A percentile compares a stretch with the other conserved stretches of the same genome.
Conservation (phyloP, 1,140 invertebrate species). For the Trinorchestia longiramus region DNA sequence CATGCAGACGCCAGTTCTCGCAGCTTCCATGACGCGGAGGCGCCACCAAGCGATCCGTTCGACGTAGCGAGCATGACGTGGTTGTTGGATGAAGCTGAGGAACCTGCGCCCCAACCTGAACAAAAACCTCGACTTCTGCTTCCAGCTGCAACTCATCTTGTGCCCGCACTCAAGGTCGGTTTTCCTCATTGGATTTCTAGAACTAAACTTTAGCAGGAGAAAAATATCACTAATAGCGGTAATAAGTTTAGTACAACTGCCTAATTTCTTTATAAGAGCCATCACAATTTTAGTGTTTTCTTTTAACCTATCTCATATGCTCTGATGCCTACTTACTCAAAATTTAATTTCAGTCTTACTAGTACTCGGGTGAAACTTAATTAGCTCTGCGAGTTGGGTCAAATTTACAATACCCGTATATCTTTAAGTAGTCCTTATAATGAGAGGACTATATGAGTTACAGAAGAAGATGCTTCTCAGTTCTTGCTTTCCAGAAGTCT, state of each 20-base stretch:
- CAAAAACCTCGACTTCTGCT: constrained; percentile 26
- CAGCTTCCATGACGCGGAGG: not conserved
- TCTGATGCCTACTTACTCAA: not conserved
- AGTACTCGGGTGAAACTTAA: not conserved
- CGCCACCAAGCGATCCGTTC: not conserved
- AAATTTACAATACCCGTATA: not conserved
- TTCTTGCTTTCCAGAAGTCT: not conserved
- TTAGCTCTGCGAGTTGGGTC: not conserved
- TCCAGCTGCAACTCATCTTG: constrained; percentile 72
- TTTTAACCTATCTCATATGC: not conserved
- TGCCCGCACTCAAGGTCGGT: constrained; percentile 82
- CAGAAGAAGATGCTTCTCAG: not conserved
- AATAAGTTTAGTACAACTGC: constrained; percentile 73
- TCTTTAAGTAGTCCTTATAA: not conserved
- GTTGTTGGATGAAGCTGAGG: constrained; percentile 73
- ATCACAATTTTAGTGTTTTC: not conserved
- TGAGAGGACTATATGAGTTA: not conserved
- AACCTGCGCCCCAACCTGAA: constrained; percentile 71
- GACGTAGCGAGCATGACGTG: constrained; percentile 12
- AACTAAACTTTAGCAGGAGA: not conserved
- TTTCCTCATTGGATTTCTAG: not conserved
- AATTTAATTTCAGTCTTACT: not conserved
- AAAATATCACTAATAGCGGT: not conserved
- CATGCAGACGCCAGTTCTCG: not conserved
- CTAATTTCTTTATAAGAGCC: not conserved